Evolutionary conservation across 2,113 vertebrate genomes (phyloP).

Genomic region (Festucalex cinctus): DNA sequence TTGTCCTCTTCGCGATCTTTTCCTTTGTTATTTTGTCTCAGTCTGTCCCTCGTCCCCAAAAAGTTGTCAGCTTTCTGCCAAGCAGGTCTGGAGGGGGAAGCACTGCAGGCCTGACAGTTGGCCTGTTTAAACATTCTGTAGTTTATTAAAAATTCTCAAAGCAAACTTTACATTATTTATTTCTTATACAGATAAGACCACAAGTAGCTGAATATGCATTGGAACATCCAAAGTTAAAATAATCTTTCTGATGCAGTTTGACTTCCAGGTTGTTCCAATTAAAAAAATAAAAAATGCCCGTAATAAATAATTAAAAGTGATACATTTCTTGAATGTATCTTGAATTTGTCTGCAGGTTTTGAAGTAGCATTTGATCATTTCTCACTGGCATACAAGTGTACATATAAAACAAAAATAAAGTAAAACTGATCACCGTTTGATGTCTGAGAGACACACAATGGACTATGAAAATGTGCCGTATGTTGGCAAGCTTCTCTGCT

Average conservation of each 20-base stretch:
- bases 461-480: neutral
- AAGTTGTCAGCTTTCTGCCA: neutral
- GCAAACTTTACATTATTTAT: neutral
- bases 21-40: constrained; percentile 15
- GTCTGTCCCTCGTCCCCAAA: neutral
- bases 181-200: too few species aligned
- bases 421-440: neutral
- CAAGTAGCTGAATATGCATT: neutral
- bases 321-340: too few species aligned
- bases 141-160: neutral
- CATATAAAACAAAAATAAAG: neutral
- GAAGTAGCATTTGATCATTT: neutral
- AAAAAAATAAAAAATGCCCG: too few species aligned
- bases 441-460: neutral
- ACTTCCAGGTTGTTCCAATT: neutral
- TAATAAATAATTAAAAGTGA: too few species aligned
- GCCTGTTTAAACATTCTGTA: neutral
- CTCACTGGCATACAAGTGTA: neutral
- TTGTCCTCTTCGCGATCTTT: constrained; percentile 13
- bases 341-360: too few species aligned
- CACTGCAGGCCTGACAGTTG: constrained; percentile 16
- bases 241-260: neutral
- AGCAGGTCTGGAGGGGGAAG: constrained; percentile 10
- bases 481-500: neutral
- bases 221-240: neutral